phyloP scores from a whole-genome alignment of 2,113 vertebrate species.

The Megalops atlanticus region DNA sequence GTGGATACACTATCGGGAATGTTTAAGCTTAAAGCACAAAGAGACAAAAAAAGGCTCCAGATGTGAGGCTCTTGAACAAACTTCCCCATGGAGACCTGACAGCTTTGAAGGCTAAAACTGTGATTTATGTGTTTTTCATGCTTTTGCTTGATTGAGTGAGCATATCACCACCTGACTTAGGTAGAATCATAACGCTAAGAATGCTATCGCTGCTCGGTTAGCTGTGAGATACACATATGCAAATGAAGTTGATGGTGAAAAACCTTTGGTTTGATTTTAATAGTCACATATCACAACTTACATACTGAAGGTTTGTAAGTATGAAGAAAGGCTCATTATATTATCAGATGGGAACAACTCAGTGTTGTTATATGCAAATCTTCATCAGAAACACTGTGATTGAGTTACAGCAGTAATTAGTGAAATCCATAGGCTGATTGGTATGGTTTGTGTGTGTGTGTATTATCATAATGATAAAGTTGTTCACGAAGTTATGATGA shows the following conservation, averaged over 20 bases:
- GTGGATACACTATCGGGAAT: neutral
- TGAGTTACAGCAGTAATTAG: constrained; percentile 55
- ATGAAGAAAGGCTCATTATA: constrained; percentile 54
- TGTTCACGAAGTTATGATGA: no score
- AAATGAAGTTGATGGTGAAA: constrained; percentile 54
- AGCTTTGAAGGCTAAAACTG: constrained; percentile 42
- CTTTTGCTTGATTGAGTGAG: constrained; percentile 50
- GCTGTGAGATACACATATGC: constrained; percentile 48
- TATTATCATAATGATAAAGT: no score
- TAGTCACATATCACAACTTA: constrained; percentile 29
- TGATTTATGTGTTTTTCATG: constrained; percentile 58
- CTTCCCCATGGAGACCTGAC: constrained; percentile 4
- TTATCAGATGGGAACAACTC: constrained; percentile 41
- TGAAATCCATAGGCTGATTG: constrained; percentile 34
- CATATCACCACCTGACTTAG: constrained; percentile 56
- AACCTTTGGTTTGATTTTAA: constrained; percentile 42
- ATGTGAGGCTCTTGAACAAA: constrained; percentile 12
- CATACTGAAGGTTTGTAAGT: constrained; percentile 43
- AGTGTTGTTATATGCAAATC: constrained; percentile 65
- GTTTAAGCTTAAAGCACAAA: neutral
- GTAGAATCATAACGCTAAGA: constrained; percentile 39
- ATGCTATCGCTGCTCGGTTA: constrained; percentile 63
- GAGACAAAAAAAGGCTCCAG: neutral
- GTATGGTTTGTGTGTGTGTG: constrained; percentile 20
- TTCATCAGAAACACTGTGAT: constrained; percentile 46